Conservation (phyloP, 2,888 invertebrate genomes). For the Notodonta dromedarius region DNA sequence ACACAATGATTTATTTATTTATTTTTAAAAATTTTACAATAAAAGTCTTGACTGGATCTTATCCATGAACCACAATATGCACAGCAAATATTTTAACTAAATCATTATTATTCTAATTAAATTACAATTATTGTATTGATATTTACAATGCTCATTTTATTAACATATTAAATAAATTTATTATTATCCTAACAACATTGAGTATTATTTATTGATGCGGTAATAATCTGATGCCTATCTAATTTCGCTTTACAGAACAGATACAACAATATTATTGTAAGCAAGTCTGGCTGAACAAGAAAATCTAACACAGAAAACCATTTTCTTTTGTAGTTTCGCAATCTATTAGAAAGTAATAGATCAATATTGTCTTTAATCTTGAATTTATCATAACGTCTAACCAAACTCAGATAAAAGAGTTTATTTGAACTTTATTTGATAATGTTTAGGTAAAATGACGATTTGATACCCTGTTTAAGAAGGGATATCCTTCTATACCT, state of each 20-base stretch:
- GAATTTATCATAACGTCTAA: no score
- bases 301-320: no score
- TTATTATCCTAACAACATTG: conserved; percentile 2
- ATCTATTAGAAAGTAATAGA: no score
- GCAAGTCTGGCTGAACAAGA: not conserved
- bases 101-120: conserved; percentile 47
- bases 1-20: conserved; percentile 79
- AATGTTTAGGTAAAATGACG: no score
- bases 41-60: conserved; percentile 81
- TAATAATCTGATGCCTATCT: not conserved
- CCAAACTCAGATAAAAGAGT: no score
- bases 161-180: conserved; percentile 7
- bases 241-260: not conserved
- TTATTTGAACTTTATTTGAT: no score
- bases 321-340: no score
- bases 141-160: conserved; percentile 69
- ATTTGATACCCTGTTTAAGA: conserved; percentile 1
- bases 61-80: conserved; percentile 81
- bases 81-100: conserved; percentile 69
- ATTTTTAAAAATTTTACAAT: conserved; percentile 79
- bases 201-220: not conserved
- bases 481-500: not conserved
- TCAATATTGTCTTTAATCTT: no score
- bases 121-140: conserved; percentile 36
- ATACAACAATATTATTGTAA: not conserved